Conservation (phyloP, 2,888 invertebrate genomes). For the Timandra comae region DNA sequence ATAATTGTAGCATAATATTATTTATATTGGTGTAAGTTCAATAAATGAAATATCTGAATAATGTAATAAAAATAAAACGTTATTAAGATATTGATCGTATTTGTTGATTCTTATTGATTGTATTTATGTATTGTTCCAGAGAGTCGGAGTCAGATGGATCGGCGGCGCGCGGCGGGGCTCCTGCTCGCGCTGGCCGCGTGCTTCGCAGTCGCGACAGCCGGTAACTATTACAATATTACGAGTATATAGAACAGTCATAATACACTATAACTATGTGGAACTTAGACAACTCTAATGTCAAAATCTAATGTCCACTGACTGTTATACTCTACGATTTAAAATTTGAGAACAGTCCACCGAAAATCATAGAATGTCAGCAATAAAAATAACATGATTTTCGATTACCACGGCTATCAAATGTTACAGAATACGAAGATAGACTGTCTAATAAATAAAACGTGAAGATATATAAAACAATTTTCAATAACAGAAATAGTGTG, state of each 20-base stretch:
- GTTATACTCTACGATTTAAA: no score
- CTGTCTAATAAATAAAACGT: conserved; percentile 16
- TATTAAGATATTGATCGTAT: neutral
- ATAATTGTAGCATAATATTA: no score
- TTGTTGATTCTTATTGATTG: conserved; percentile 29
- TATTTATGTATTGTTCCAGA: conserved; percentile 58
- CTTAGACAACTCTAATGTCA: no score
- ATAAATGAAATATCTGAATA: no score
- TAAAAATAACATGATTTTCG: conserved; percentile 18
- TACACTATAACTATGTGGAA: no score
- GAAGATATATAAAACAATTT: conserved; percentile 19
- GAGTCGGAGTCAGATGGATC: conserved; percentile 70
- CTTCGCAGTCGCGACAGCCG: conserved; percentile 65
- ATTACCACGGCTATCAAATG: conserved; percentile 22
- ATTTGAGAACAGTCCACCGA: conserved; percentile 10
- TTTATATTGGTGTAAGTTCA: conserved; percentile 5
- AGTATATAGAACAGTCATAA: no score
- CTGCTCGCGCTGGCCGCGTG: conserved; percentile 73
- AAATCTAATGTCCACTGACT: no score
- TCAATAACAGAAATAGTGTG: conserved; percentile 18
- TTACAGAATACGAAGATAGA: conserved; percentile 12
- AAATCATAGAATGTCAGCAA: conserved; percentile 13
- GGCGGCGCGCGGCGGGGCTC: conserved; percentile 72
- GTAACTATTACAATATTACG: no score
- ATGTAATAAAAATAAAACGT: no score